Evolutionary conservation across 2,888 invertebrate species (phyloP).

Genomic region (Rhingia campestris): DNA sequence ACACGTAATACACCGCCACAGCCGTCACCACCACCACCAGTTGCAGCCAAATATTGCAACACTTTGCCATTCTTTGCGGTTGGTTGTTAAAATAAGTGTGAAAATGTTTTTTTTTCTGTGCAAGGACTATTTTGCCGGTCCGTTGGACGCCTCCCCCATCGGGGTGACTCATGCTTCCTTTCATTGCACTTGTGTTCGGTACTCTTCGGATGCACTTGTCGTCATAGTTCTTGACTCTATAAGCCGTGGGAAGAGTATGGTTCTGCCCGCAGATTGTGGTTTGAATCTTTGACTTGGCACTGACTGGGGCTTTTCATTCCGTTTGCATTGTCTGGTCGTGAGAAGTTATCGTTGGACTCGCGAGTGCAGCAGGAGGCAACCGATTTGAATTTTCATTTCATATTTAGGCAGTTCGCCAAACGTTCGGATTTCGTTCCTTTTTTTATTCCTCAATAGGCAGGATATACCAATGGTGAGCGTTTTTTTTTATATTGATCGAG

Average conservation of each 20-base stretch:
- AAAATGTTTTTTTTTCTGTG: slow-evolving; percentile 78
- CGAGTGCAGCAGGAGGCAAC: slow-evolving; percentile 33
- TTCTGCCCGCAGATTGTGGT: slow-evolving; percentile 35
- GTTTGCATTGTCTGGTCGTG: slow-evolving; percentile 58
- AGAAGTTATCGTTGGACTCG: slow-evolving; percentile 27
- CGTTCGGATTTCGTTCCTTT: slow-evolving; percentile 46
- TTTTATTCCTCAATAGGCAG: not conserved
- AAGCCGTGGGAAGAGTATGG: slow-evolving; percentile 9
- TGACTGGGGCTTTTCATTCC: slow-evolving; percentile 37
- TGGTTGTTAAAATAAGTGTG: slow-evolving; percentile 81
- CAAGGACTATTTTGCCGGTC: slow-evolving; percentile 62
- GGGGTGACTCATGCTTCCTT: not conserved
- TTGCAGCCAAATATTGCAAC: slow-evolving; percentile 71
- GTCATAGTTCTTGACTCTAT: slow-evolving; percentile 25
- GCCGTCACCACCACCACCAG: slow-evolving; percentile 54
- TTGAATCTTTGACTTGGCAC: slow-evolving; percentile 71
- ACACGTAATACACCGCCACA: not conserved
- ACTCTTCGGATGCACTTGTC: slow-evolving; percentile 49
- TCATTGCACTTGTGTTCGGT: slow-evolving; percentile 40
- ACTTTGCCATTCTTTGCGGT: slow-evolving; percentile 70
- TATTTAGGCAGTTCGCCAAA: slow-evolving; percentile 72
- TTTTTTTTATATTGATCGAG: slow-evolving; percentile 60
- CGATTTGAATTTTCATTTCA: slow-evolving; percentile 72
- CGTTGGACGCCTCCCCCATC: slow-evolving; percentile 4
- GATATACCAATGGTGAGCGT: slow-evolving; percentile 46